A percentile compares a stretch with the other conserved stretches of the same genome.
phyloP scores from a whole-genome alignment of 2,113 vertebrate species.

The Xiphias gladius region DNA sequence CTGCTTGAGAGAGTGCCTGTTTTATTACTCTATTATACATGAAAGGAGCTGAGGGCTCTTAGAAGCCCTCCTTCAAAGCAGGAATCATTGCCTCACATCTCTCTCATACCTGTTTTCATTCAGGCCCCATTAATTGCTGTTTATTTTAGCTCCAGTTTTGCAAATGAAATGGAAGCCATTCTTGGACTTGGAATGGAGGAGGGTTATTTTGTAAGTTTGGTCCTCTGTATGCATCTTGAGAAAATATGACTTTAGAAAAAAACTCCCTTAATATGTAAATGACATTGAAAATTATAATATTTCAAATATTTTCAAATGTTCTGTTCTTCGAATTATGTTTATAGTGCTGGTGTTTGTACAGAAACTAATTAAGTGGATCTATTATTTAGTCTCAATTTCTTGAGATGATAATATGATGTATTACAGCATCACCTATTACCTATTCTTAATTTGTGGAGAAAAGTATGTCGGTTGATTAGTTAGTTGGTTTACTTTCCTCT shows the following conservation, averaged over 20 bases:
- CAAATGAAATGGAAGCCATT: slow-evolving; percentile 59
- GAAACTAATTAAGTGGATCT: not conserved
- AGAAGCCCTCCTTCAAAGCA: slow-evolving; percentile 72
- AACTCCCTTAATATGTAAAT: not conserved
- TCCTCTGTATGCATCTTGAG: not conserved
- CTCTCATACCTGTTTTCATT: slow-evolving; percentile 59
- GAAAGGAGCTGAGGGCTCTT: slow-evolving; percentile 67
- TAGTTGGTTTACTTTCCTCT: too few relatives aligned
- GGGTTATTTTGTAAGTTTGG: not conserved
- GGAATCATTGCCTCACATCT: slow-evolving; percentile 64
- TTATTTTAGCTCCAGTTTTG: slow-evolving; percentile 63
- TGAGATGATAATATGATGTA: not conserved
- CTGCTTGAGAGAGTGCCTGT: slow-evolving; percentile 67
- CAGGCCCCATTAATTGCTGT: slow-evolving; percentile 66
- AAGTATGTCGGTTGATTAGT: not conserved
- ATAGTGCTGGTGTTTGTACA: not conserved
- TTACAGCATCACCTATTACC: not conserved
- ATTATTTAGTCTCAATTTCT: not conserved
- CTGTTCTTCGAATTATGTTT: not conserved
- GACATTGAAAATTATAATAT: not conserved
- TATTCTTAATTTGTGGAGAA: not conserved
- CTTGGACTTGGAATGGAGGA: slow-evolving; percentile 7
- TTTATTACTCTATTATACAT: slow-evolving; percentile 78
- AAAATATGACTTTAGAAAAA: not conserved
- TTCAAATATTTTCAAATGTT: not conserved